These are phyloP conservation scores for Cheiracanthium punctorium DNA, from an alignment of 2,888 invertebrate genomes.

Conservation along the genomic window DNA sequence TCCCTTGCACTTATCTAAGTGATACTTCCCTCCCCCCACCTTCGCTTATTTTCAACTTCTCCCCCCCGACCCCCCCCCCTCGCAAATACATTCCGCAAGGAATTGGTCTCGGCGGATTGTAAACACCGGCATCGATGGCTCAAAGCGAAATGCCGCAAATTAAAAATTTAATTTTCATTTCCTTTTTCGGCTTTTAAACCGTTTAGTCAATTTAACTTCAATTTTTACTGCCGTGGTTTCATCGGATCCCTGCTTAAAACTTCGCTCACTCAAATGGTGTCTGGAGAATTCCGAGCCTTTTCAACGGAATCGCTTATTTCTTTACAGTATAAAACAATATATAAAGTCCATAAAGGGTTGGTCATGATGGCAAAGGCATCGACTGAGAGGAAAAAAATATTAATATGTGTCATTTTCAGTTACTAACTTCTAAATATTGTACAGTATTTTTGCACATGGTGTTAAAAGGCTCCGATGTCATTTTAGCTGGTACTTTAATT, in stretches of 20 bases:
- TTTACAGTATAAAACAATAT: not conserved
- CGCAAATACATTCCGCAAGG: slow-evolving; percentile 9
- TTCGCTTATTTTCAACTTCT: slow-evolving; percentile 1
- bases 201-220: slow-evolving; percentile 58
- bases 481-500: no score
- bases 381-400: no score
- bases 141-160: slow-evolving; percentile 58
- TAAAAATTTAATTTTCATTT: slow-evolving; percentile 71
- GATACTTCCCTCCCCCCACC: slow-evolving; percentile 47
- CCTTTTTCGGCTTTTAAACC: slow-evolving; percentile 55
- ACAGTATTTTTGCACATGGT: no score
- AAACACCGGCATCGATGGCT: slow-evolving; percentile 53
- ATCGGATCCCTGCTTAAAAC: slow-evolving; percentile 9
- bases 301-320: not conserved
- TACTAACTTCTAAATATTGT: no score
- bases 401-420: no score
- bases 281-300: slow-evolving; percentile 27
- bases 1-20: slow-evolving; percentile 56
- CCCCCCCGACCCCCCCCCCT: not conserved
- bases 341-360: not conserved
- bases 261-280: slow-evolving; percentile 35
- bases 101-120: slow-evolving; percentile 49
- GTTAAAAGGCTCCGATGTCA: no score
- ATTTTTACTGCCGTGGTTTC: slow-evolving; percentile 46
- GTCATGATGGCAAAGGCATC: no score